Conservation (phyloP, 2,113 vertebrate species). For the Burhinus oedicnemus region DNA sequence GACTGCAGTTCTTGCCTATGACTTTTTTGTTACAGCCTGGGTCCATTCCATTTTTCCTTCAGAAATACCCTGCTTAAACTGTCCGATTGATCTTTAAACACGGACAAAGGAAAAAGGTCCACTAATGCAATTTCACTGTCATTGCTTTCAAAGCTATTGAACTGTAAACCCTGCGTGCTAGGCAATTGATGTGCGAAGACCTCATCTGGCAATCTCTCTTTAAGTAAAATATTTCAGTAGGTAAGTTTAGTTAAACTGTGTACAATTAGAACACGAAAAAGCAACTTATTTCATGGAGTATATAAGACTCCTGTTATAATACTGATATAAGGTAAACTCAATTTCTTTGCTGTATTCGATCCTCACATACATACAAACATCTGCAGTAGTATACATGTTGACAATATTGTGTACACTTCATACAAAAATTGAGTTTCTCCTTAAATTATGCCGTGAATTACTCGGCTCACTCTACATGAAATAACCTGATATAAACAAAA, state of each 20-base stretch:
- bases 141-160: slow-evolving; percentile 47
- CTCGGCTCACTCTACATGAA: not conserved
- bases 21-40: not conserved
- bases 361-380: not conserved
- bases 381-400: not conserved
- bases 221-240: not conserved
- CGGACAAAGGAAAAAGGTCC: not conserved
- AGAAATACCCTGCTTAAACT: not conserved
- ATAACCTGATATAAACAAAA: not conserved
- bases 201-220: not conserved
- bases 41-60: not conserved
- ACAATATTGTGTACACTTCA: not conserved
- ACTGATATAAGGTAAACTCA: not conserved
- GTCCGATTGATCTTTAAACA: not conserved
- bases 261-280: not conserved
- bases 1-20: not conserved
- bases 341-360: not conserved
- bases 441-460: not conserved
- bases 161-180: not conserved
- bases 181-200: slow-evolving; percentile 24
- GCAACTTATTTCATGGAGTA: not conserved
- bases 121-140: slow-evolving; percentile 42
- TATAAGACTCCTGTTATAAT: not conserved
- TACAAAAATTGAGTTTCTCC: not conserved
- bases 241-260: not conserved